Evolutionary conservation across 2,797 vertebrate species (phyloP).

Genomic region (Neopelma chrysocephalum): DNA sequence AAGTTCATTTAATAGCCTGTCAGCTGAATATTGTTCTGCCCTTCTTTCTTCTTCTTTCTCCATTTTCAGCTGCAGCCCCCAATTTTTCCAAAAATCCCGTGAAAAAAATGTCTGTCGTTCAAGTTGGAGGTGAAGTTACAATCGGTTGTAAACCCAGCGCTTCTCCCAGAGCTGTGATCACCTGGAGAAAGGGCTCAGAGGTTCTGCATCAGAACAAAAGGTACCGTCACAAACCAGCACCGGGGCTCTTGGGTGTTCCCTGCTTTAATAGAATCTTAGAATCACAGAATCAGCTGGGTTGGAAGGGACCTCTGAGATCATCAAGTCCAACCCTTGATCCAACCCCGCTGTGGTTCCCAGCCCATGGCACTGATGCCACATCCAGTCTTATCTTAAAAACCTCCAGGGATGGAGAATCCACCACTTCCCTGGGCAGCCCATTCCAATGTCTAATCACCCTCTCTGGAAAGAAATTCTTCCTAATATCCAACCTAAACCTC

Average conservation of each 20-base stretch:
- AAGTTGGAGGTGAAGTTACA: constrained; percentile 82
- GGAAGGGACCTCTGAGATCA: too few species aligned
- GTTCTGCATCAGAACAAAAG: constrained; percentile 77
- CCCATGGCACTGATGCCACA: too few species aligned
- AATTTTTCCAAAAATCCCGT: constrained; percentile 84
- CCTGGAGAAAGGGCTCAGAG: constrained; percentile 82
- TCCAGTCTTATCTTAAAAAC: too few species aligned
- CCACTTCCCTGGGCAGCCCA: too few species aligned
- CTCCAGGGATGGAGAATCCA: too few species aligned
- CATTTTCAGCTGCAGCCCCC: constrained; percentile 80
- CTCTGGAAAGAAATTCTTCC: too few species aligned
- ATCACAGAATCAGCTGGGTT: too few species aligned
- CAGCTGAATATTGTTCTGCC: background rate
- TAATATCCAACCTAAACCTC: too few species aligned
- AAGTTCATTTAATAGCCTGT: background rate
- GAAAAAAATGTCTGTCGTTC: constrained; percentile 82
- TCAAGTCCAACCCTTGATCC: too few species aligned
- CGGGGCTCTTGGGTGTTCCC: background rate
- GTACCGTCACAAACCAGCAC: constrained; percentile 42
- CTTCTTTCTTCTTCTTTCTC: background rate
- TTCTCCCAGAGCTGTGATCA: constrained; percentile 81
- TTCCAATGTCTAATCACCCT: too few species aligned
- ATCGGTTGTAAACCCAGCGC: constrained; percentile 83
- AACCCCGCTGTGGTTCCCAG: too few species aligned
- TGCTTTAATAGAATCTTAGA: too few species aligned